Conservation (phyloP, 2,888 invertebrate species). For the Apocheima hispidaria region DNA sequence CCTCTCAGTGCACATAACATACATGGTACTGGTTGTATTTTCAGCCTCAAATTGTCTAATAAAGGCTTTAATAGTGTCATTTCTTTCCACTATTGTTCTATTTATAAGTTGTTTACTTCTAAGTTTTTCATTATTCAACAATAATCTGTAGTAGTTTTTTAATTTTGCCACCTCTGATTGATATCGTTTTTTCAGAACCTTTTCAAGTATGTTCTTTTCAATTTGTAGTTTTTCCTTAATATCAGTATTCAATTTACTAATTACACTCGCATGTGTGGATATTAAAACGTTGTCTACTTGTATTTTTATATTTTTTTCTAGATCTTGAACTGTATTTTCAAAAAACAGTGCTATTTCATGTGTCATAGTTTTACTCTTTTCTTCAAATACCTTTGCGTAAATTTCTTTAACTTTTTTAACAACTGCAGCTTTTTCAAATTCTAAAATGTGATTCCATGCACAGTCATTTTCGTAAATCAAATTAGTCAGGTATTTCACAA, state of each 20-base stretch:
- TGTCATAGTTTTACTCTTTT: slow-evolving; percentile 67
- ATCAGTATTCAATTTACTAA: slow-evolving; percentile 66
- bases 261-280: slow-evolving; percentile 61
- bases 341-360: slow-evolving; percentile 69
- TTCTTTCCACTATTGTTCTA: slow-evolving; percentile 63
- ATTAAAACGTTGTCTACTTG: slow-evolving; percentile 63
- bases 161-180: slow-evolving; percentile 65
- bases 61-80: slow-evolving; percentile 71
- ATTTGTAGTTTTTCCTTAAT: slow-evolving; percentile 63
- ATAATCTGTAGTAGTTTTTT: slow-evolving; percentile 68
- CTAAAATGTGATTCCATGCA: slow-evolving; percentile 69
- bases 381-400: slow-evolving; percentile 61
- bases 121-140: slow-evolving; percentile 65
- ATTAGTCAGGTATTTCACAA: slow-evolving; percentile 53
- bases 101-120: slow-evolving; percentile 63
- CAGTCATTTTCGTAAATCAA: slow-evolving; percentile 68
- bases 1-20: slow-evolving; percentile 75
- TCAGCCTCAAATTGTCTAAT: slow-evolving; percentile 68
- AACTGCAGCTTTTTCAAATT: slow-evolving; percentile 62
- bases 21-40: slow-evolving; percentile 74
- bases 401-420: slow-evolving; percentile 59
- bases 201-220: slow-evolving; percentile 62
- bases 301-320: slow-evolving; percentile 65
- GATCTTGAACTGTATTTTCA: slow-evolving; percentile 67
- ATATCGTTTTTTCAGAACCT: slow-evolving; percentile 59